A percentile compares a stretch with the other conserved stretches of the same genome.
These are phyloP conservation scores for Antedon mediterranea DNA, from an alignment of 53 echinoderm and acorn worm genomes.

Conservation along the genomic window DNA sequence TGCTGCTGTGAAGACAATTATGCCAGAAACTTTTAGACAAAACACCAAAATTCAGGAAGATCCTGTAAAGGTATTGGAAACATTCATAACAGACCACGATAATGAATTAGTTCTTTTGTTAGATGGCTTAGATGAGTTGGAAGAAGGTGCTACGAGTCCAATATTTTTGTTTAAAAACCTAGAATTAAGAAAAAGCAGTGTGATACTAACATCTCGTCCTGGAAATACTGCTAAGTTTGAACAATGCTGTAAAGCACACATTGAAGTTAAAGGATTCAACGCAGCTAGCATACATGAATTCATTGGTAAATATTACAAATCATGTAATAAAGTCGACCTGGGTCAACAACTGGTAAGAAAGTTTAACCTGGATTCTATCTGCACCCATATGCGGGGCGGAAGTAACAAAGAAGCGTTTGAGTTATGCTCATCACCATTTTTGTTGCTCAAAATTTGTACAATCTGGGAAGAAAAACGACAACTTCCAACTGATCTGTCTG, in stretches of 20 bases:
- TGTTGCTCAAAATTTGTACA: neutral
- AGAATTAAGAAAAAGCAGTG: neutral
- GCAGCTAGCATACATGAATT: no score
- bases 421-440: neutral
- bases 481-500: neutral
- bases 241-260: no score
- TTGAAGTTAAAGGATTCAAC: no score
- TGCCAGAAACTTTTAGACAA: no score
- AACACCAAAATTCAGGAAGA: no score
- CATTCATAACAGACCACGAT: neutral
- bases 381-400: neutral
- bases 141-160: neutral
- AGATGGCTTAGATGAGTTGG: neutral
- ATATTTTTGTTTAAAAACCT: neutral
- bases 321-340: no score
- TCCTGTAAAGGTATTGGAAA: no score
- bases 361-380: no score
- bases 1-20: neutral
- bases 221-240: no score
- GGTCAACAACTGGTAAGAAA: no score
- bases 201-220: neutral
- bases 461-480: neutral
- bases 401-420: neutral
- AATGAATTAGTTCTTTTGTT: neutral
- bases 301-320: no score